These are phyloP conservation scores for Hylyphantes graminicola DNA, from an alignment of 1,140 invertebrate species.

Conservation along the genomic window DNA sequence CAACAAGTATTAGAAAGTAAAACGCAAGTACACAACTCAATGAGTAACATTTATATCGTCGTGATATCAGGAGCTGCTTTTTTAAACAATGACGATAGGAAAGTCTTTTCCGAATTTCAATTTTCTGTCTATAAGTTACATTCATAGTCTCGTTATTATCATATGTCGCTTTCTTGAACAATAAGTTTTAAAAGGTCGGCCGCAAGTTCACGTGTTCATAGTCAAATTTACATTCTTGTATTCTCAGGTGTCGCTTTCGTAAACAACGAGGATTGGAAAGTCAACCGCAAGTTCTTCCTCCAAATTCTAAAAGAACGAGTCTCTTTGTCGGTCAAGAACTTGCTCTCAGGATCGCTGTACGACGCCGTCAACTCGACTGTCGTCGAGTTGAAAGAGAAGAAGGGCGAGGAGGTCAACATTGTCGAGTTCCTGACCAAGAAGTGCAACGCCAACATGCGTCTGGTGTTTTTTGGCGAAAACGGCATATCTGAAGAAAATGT, in stretches of 20 bases:
- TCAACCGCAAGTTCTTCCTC: conserved; percentile 19
- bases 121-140: too few relatives aligned
- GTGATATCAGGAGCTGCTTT: too few relatives aligned
- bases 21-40: too few relatives aligned
- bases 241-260: conserved; percentile 3
- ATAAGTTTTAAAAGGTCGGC: too few relatives aligned
- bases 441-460: not conserved
- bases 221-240: not conserved
- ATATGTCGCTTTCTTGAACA: too few relatives aligned
- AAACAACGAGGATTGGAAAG: conserved; percentile 35
- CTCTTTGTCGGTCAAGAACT: not conserved
- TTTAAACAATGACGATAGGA: too few relatives aligned
- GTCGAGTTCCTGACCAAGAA: not conserved
- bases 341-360: not conserved
- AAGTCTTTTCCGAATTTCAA: too few relatives aligned
- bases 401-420: not conserved
- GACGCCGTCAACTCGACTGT: not conserved
- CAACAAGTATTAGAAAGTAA: too few relatives aligned
- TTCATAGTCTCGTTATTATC: too few relatives aligned
- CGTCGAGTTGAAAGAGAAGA: not conserved
- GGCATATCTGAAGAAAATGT: conserved; percentile 11
- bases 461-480: conserved; percentile 1
- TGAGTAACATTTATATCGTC: too few relatives aligned
- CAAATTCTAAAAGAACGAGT: conserved; percentile 6
- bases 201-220: too few relatives aligned